phyloP scores from a whole-genome alignment of 2,113 vertebrate genomes.

The Narcine bancroftii region DNA sequence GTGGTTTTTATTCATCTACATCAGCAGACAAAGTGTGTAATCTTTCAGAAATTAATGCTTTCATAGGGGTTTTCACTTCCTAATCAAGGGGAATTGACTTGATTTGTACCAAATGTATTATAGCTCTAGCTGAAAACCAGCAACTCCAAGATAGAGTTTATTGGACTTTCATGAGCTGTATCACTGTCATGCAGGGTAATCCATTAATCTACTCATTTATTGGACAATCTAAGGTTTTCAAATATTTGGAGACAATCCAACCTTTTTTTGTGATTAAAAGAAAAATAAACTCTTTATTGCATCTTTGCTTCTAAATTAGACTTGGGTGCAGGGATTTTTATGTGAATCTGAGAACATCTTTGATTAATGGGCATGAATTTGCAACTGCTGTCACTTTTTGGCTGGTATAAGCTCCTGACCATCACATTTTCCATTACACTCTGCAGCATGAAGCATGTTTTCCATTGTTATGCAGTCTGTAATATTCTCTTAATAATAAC shows the following conservation, averaged over 20 bases:
- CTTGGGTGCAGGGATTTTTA: background rate
- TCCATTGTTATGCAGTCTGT: background rate
- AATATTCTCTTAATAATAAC: slow-evolving; percentile 22
- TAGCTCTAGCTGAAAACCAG: background rate
- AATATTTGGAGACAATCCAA: background rate
- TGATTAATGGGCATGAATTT: slow-evolving; percentile 11
- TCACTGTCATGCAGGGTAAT: background rate
- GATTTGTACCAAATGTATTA: background rate
- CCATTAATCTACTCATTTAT: background rate
- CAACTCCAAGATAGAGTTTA: background rate
- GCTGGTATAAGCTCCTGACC: background rate
- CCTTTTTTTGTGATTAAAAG: background rate
- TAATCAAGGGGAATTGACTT: background rate
- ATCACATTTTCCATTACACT: slow-evolving; percentile 34
- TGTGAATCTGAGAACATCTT: background rate
- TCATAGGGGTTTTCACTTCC: too few species aligned
- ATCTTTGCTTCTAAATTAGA: background rate
- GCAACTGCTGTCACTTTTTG: slow-evolving; percentile 8
- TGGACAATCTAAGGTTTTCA: background rate
- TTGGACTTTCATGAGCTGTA: background rate
- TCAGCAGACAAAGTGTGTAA: background rate
- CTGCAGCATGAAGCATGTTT: background rate
- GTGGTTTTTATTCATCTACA: background rate
- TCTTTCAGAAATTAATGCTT: too few species aligned
- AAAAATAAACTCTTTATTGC: background rate